Conservation (phyloP, 2,797 vertebrate genomes). For the Sparus aurata region DNA sequence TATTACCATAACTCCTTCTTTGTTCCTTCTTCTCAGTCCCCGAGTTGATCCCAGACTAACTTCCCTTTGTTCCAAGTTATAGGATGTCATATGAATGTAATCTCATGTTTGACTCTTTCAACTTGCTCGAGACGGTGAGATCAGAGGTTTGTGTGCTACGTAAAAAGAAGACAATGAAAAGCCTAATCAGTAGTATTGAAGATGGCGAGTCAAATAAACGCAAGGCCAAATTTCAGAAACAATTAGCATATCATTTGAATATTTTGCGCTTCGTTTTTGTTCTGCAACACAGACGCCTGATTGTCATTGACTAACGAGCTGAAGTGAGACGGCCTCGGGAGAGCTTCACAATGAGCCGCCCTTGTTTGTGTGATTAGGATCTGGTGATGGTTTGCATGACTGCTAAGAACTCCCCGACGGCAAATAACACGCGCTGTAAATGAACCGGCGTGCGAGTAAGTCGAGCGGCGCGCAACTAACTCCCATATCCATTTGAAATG, state of each 20-base stretch:
- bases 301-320: constrained; percentile 15
- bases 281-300: background rate
- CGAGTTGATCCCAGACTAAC: constrained; percentile 24
- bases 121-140: background rate
- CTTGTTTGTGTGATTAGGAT: constrained; percentile 27
- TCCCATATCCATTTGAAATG: constrained; percentile 21
- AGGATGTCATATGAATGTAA: constrained; percentile 12
- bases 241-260: background rate
- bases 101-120: constrained; percentile 7
- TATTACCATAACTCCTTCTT: constrained; percentile 16
- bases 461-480: constrained; percentile 19
- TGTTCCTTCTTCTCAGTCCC: constrained; percentile 16
- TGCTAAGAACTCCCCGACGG: constrained; percentile 11
- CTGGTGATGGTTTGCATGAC: constrained; percentile 27
- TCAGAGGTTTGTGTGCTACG: background rate
- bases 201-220: background rate
- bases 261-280: background rate
- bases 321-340: constrained; percentile 11
- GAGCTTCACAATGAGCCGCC: constrained; percentile 13
- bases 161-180: background rate
- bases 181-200: background rate
- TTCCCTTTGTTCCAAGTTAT: constrained; percentile 36
- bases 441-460: constrained; percentile 16
- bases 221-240: background rate
- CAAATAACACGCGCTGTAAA: constrained; percentile 6